Evolutionary conservation across 2,113 vertebrate species (phyloP), one percentile per base, ranked within the genome.

Genomic region (Sebastes fasciatus): DNA sequence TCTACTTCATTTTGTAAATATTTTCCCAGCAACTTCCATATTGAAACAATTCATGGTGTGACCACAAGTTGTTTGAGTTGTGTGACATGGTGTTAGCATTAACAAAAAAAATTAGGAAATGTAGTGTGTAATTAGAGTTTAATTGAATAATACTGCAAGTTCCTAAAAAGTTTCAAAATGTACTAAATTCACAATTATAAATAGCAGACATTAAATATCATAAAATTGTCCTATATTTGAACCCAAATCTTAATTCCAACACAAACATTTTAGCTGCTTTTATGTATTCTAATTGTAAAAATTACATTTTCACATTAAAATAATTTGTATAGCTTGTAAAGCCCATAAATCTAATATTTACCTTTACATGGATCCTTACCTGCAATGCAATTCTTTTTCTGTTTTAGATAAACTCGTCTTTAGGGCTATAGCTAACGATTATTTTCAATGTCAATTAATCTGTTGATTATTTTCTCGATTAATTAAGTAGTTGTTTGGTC

Each of bases 321-420:
- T 64, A 7, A 6, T 26, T 23, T 51, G 49, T 17, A 51, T 23
- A 46, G 40, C 3, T 49, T 62, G 23, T 42, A 40, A 66, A 61
- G 26, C 14, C 19, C 16, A 23, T 57, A 13, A 21, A 73, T 23
- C 52, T 77, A 14, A 79, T 64, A 4, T 78, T 64, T 23, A 65
- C 45, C 9, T 78, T 62, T 11, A 45, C 26, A n/a, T 13, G 2
- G 5, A 58, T 9, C 48, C n/a, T 14, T 7, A 19, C 26, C 26
- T 26, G 26, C 26, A 26, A 26, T 16, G 1, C 42, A 52, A 42
- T 46, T 46, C 17, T 23, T 9, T 55, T 70, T 42, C 17, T 13
- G 10, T 21, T 43, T 55, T 5, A 55, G 34, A 55, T 43, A 12
- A 52, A 54, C 26, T n/a, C 6, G 1, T 26, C 0, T 12, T 66